Evolutionary conservation across 2,797 vertebrate genomes (phyloP).

Genomic region (Chlorospingus semifuscus): DNA sequence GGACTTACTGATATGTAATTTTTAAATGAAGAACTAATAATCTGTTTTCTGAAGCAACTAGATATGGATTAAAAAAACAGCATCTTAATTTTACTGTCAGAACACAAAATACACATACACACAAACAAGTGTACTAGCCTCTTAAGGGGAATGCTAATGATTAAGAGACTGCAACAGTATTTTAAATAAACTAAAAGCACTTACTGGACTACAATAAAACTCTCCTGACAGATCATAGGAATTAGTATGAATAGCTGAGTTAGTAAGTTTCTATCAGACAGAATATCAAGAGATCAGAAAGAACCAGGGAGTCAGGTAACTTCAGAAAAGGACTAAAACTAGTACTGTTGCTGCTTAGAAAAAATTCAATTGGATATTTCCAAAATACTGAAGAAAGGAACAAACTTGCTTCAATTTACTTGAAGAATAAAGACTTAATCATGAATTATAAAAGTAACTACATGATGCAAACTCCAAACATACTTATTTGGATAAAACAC

Average conservation of each 20-base stretch:
- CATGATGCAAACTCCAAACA: background rate
- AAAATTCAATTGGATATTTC: background rate
- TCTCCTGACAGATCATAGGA: background rate
- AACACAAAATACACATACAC: background rate
- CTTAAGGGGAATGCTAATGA: background rate
- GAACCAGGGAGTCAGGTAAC: background rate
- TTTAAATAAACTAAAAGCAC: background rate
- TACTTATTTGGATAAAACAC: background rate
- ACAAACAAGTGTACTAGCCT: background rate
- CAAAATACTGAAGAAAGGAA: background rate
- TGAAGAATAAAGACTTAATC: background rate
- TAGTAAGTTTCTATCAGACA: background rate
- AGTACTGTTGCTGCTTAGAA: background rate
- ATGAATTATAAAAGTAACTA: background rate
- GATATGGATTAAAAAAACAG: background rate
- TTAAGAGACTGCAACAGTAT: background rate
- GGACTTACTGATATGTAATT: background rate
- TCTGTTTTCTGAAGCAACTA: background rate
- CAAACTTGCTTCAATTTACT: background rate
- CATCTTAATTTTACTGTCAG: background rate
- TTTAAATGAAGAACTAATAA: background rate
- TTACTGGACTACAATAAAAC: background rate
- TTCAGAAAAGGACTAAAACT: background rate
- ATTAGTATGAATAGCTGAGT: background rate
- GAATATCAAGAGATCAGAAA: background rate